Evolutionary conservation across 2,888 invertebrate species (phyloP).

Genomic region (Coenonympha glycerion): DNA sequence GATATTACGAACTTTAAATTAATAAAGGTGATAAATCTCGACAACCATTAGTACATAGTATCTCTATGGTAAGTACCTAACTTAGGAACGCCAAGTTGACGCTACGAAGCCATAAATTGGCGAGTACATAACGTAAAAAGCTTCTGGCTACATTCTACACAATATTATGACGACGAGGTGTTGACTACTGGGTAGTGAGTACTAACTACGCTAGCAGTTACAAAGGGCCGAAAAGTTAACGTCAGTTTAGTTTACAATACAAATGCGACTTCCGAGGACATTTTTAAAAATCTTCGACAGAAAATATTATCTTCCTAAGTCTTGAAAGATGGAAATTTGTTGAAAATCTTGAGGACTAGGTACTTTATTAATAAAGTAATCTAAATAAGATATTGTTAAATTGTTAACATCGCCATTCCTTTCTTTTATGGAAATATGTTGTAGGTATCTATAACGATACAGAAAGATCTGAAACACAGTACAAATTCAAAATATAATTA

Average conservation of each 20-base stretch:
- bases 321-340: too few species aligned
- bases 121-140: conserved; percentile 53
- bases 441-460: too few species aligned
- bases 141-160: too few species aligned
- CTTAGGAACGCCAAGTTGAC: not conserved
- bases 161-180: conserved; percentile 43
- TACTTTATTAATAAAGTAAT: too few species aligned
- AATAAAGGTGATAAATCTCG: not conserved
- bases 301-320: not conserved
- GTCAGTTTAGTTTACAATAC: conserved; percentile 16
- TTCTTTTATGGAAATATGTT: too few species aligned
- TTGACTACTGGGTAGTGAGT: conserved; percentile 46
- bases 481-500: not conserved
- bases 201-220: too few species aligned
- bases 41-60: too few species aligned
- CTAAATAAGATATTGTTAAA: too few species aligned
- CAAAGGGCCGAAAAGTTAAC: conserved; percentile 17
- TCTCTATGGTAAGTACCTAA: not conserved
- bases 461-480: too few species aligned
- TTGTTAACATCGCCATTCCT: too few species aligned
- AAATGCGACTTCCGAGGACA: conserved; percentile 15
- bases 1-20: not conserved
- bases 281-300: conserved; percentile 11
- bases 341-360: too few species aligned
- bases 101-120: conserved; percentile 47